These are phyloP conservation scores for Rhyzopertha dominica DNA, from an alignment of 1,140 invertebrate genomes.

Conservation along the genomic window DNA sequence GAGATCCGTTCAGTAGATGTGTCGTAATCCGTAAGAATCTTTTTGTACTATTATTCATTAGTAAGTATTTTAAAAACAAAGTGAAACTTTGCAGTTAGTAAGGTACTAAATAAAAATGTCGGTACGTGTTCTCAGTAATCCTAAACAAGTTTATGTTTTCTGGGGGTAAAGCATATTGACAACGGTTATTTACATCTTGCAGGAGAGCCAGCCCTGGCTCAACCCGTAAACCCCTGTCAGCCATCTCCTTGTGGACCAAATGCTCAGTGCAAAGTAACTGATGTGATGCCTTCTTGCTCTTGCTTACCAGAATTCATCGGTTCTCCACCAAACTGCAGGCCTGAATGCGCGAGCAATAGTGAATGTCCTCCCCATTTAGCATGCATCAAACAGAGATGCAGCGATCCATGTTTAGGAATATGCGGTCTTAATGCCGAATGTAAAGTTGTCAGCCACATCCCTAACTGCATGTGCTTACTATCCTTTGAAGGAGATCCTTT, in stretches of 20 bases:
- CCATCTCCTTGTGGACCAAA: slow-evolving; percentile 65
- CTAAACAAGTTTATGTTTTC: too few relatives aligned
- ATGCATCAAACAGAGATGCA: slow-evolving; percentile 66
- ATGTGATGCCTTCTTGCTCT: slow-evolving; percentile 59
- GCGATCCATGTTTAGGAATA: slow-evolving; percentile 65
- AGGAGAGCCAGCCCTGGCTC: too few relatives aligned
- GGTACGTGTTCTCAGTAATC: too few relatives aligned
- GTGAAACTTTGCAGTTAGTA: too few relatives aligned
- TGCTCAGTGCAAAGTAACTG: slow-evolving; percentile 57
- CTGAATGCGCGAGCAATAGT: slow-evolving; percentile 68
- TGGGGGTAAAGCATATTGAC: too few relatives aligned
- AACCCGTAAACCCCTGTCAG: slow-evolving; percentile 55
- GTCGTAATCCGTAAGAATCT: slow-evolving; percentile 48
- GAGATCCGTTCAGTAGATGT: slow-evolving; percentile 55
- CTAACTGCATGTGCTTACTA: slow-evolving; percentile 62
- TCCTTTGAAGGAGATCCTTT: slow-evolving; percentile 65
- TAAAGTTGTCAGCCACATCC: slow-evolving; percentile 63
- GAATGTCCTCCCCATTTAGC: slow-evolving; percentile 69
- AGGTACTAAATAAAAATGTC: too few relatives aligned
- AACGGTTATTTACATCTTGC: too few relatives aligned
- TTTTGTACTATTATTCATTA: too few relatives aligned
- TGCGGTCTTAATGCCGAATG: slow-evolving; percentile 70
- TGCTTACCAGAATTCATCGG: slow-evolving; percentile 65
- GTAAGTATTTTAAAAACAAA: neutral
- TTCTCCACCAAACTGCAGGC: slow-evolving; percentile 67